phyloP scores from a whole-genome alignment of 2,888 invertebrate species.

The Coleophora deauratella region DNA sequence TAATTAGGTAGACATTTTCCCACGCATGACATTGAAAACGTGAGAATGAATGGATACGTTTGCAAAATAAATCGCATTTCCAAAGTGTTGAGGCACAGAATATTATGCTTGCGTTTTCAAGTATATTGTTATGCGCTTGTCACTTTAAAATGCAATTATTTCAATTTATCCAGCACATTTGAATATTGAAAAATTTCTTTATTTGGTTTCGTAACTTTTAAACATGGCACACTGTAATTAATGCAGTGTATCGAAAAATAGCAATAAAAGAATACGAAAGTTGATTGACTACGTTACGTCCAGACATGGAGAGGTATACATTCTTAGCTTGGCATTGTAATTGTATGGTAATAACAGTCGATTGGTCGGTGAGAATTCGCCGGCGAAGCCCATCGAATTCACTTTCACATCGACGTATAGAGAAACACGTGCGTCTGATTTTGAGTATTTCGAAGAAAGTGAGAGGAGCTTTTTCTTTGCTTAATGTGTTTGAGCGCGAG shows the following conservation, averaged over 20 bases:
- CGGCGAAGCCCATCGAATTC: conserved; percentile 28
- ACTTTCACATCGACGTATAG: conserved; percentile 45
- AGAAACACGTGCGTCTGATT: conserved; percentile 35
- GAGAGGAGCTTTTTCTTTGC: conserved; percentile 66
- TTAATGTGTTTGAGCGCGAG: conserved; percentile 41
- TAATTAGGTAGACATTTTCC: conserved; percentile 1
- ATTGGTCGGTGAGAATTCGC: conserved; percentile 37
- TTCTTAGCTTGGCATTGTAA: conserved; percentile 17
- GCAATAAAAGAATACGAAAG: conserved; percentile 32
- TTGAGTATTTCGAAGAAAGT: conserved; percentile 59
- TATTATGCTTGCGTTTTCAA: background rate
- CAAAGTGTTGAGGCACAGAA: background rate
- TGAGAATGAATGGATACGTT: background rate
- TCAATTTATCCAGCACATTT: conserved; percentile 1
- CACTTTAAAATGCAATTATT: conserved; percentile 2
- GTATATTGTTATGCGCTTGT: conserved; percentile 3
- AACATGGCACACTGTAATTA: too few relatives aligned
- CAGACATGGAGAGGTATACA: conserved; percentile 16
- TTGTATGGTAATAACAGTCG: conserved; percentile 15
- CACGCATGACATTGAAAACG: conserved; percentile 7
- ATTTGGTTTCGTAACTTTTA: too few relatives aligned
- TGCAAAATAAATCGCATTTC: background rate
- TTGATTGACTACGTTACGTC: conserved; percentile 30
- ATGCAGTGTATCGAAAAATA: too few relatives aligned
- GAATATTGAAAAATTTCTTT: too few relatives aligned